These are phyloP conservation scores for Elephas maximus DNA, from an alignment of 2,113 vertebrate genomes.

Conservation along the genomic window DNA sequence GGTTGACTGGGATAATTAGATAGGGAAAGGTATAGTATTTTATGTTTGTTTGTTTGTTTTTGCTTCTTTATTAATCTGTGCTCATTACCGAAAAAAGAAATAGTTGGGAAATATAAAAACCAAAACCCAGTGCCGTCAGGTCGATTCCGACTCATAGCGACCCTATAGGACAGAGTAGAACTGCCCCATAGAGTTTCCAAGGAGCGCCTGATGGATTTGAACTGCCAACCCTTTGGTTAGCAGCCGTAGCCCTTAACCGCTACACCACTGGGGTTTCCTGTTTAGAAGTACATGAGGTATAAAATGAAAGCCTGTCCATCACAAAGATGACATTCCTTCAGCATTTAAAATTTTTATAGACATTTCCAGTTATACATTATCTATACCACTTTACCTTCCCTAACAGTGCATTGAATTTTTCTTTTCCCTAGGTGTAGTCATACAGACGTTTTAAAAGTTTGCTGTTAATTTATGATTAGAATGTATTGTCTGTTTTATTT, in stretches of 20 bases:
- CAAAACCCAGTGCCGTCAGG: too few species aligned
- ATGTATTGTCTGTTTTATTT: background rate
- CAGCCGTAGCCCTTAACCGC: too few species aligned
- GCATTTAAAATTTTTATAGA: background rate
- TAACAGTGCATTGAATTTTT: background rate
- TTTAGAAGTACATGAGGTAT: background rate
- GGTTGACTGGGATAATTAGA: background rate
- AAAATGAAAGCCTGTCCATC: background rate
- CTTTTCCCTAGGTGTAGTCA: background rate
- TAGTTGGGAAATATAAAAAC: too few species aligned
- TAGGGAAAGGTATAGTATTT: background rate
- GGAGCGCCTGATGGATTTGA: too few species aligned
- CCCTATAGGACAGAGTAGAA: too few species aligned
- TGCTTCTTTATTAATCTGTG: slow-evolving; percentile 6
- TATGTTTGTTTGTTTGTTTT: background rate
- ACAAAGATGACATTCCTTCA: background rate
- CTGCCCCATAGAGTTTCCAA: too few species aligned
- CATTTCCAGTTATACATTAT: background rate
- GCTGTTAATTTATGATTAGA: background rate
- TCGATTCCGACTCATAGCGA: too few species aligned
- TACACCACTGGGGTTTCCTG: too few species aligned
- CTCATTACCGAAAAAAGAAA: background rate
- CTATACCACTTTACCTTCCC: background rate
- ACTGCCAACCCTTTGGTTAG: too few species aligned
- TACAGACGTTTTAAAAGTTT: background rate